Evolutionary conservation across 2,113 vertebrate genomes (phyloP), one percentile per base, ranked within the genome.

Genomic region (Sclerurus mexicanus): DNA sequence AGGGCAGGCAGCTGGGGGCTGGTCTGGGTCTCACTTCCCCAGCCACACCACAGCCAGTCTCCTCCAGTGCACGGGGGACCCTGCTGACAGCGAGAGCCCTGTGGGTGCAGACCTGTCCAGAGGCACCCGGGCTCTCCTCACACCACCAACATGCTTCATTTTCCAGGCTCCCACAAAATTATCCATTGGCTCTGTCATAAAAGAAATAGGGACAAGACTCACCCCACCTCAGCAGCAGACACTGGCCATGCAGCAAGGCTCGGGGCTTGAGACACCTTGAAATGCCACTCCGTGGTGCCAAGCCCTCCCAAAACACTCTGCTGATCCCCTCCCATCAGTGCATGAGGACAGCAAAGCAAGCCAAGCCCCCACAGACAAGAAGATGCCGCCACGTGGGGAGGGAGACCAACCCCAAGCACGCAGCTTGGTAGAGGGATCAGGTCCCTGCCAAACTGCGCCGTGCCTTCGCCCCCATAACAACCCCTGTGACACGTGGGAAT

Each of bases 71-170:
- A 23, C 15, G 19, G 42, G 53, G 31, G 27, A n/a, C 4, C 4
- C 31, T 52, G 9, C 3, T 4, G 9, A 27, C 44, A 14, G 42
- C 1, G 1, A 47, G 5, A 64, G 21, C 25, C 11, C 4, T 0
- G 0, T 7, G 12, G 37, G 31, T 2, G 13, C 53, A 68, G 60
- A 56, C 66, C 44, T 2, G 1, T 30, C n/a, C 76, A 37, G 62
- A 6, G 7, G 31, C n/a, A 71, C 39, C n/a, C 0, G 0, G 28
- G 37, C 40, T 24, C 10, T 66, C 53, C 63, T 39, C 1, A 0
- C 25, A 16, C 30, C 10, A 1, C 21, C 4, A 1, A 13, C 16
- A 2, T 2, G 33, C 18, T 39, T 25, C 12, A 42, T 13, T 22
- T n/a, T 19, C 40, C 71, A 85, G 67, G 31, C 62, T 64, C 25